These are phyloP conservation scores for Psammodynastes pulverulentus DNA, from an alignment of 2,113 vertebrate species.

Conservation along the genomic window DNA sequence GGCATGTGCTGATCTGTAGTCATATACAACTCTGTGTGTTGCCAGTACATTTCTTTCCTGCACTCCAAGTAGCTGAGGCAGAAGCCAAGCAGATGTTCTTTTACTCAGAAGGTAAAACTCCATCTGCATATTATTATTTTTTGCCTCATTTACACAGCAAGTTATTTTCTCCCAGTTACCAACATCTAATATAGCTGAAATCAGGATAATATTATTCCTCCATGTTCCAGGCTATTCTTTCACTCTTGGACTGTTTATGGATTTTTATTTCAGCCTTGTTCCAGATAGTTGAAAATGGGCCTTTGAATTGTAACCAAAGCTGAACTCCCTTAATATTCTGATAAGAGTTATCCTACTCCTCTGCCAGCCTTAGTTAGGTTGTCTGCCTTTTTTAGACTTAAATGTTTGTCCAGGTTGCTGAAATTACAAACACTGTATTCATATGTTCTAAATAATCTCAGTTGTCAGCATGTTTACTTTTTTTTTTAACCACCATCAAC, in stretches of 20 bases:
- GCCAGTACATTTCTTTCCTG: constrained; percentile 45
- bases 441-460: not conserved
- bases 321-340: constrained; percentile 49
- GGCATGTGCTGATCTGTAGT: constrained; percentile 36
- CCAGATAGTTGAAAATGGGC: constrained; percentile 60
- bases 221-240: constrained; percentile 58
- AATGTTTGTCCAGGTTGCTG: not conserved
- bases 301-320: constrained; percentile 45
- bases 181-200: constrained; percentile 63
- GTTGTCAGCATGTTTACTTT: not conserved
- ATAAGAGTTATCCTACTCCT: constrained; percentile 48
- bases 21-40: not conserved
- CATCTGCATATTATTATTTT: constrained; percentile 62
- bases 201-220: constrained; percentile 48
- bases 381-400: constrained; percentile 21
- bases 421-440: accelerated
- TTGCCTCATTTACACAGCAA: constrained; percentile 41
- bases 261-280: constrained; percentile 43
- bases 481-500: not conserved
- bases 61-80: not conserved
- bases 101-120: constrained; percentile 64
- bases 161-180: constrained; percentile 47
- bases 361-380: not conserved
- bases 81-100: constrained; percentile 64
- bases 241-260: constrained; percentile 62